Evolutionary conservation across 2,888 invertebrate genomes (phyloP).

Genomic region (Sinelater perroti): DNA sequence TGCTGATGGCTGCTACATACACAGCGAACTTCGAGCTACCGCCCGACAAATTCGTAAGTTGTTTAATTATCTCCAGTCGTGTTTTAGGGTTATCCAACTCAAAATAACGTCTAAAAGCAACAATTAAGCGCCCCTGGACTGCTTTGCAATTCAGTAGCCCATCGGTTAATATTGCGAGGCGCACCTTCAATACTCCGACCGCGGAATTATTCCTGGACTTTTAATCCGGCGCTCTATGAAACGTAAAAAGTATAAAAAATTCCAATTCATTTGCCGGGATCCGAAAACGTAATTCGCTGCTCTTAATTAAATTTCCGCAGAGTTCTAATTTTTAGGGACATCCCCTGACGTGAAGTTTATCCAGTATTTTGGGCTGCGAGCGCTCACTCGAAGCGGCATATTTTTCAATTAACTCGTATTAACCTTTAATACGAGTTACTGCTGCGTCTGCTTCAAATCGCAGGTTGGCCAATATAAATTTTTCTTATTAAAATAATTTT

Average conservation of each 20-base stretch:
- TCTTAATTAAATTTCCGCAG: conserved; percentile 16
- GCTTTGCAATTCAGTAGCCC: too few relatives aligned
- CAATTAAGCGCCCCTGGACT: too few relatives aligned
- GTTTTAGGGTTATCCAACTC: conserved; percentile 6
- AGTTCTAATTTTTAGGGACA: conserved; percentile 12
- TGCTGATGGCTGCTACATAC: conserved; percentile 4
- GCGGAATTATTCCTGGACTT: background rate
- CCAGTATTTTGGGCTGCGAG: background rate
- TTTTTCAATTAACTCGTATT: background rate
- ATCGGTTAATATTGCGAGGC: too few relatives aligned
- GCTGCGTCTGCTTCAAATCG: too few relatives aligned
- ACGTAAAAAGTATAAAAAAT: conserved; percentile 2
- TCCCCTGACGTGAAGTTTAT: conserved; percentile 11
- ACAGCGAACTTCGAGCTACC: conserved; percentile 8
- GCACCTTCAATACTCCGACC: too few relatives aligned
- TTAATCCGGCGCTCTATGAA: background rate
- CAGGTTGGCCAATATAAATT: too few relatives aligned
- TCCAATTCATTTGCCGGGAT: conserved; percentile 6
- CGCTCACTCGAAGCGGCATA: background rate
- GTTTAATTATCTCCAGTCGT: conserved; percentile 15
- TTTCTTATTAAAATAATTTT: too few relatives aligned
- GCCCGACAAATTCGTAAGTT: conserved; percentile 17
- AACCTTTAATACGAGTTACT: background rate
- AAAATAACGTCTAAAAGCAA: conserved; percentile 6
- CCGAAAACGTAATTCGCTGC: background rate